Conservation (phyloP, 2,113 vertebrate genomes). For the Balaeniceps rex region DNA sequence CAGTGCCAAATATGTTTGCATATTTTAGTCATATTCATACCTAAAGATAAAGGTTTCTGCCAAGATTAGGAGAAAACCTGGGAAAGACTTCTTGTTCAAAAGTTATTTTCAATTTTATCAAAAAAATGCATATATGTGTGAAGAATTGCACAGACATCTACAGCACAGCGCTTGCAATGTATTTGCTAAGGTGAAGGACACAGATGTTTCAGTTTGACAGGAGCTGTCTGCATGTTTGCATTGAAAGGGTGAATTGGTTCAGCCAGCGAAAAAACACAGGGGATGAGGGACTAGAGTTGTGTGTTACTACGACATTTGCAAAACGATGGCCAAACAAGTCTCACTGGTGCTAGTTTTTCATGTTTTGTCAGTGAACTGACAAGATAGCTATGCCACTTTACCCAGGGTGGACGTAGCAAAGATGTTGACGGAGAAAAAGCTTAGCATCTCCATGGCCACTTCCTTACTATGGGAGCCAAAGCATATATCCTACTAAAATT, state of each 20-base stretch:
- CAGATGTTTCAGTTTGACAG: not conserved
- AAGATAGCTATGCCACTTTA: not conserved
- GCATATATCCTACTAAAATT: not conserved
- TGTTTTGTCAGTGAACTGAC: not conserved
- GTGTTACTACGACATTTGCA: not conserved
- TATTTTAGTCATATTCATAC: not conserved
- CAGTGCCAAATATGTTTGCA: not conserved
- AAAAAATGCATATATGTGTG: not conserved
- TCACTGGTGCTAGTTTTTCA: not conserved
- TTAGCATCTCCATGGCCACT: not conserved
- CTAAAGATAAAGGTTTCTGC: not conserved
- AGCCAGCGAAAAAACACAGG: not conserved
- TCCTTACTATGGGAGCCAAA: not conserved
- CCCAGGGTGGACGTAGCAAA: not conserved
- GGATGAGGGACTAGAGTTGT: not conserved
- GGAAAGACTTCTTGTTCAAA: not conserved
- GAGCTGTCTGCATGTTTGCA: not conserved
- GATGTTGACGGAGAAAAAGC: not conserved
- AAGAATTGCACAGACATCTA: not conserved
- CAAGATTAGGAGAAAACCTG: not conserved
- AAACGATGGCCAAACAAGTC: not conserved
- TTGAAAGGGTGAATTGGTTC: not conserved
- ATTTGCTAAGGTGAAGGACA: not conserved
- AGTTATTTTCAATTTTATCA: not conserved
- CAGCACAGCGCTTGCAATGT: not conserved